Evolutionary conservation across 2,888 invertebrate species (phyloP).

Genomic region (Crioceris asparagi): DNA sequence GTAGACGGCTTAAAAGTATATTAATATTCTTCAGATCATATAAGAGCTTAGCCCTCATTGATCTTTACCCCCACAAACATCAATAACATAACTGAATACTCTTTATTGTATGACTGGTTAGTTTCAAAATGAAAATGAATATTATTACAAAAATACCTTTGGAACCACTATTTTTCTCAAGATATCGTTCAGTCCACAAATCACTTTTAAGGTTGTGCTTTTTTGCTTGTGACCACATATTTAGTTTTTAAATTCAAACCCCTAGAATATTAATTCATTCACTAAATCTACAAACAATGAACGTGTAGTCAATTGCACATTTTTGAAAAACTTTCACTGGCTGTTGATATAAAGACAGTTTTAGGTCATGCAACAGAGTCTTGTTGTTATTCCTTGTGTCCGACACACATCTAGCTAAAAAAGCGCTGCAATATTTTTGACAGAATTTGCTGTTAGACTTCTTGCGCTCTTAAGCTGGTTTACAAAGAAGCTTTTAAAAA

Average conservation of each 20-base stretch:
- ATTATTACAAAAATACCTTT: slow-evolving; percentile 20
- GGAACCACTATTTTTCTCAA: slow-evolving; percentile 23
- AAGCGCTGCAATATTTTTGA: too few relatives aligned
- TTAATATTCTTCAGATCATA: background rate
- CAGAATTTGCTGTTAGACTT: too few relatives aligned
- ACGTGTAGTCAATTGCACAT: slow-evolving; percentile 11
- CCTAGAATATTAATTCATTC: slow-evolving; percentile 13
- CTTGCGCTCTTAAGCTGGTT: too few relatives aligned
- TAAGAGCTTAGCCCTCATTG: too few relatives aligned
- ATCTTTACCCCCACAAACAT: too few relatives aligned
- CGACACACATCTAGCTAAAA: too few relatives aligned
- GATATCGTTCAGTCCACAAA: slow-evolving; percentile 33
- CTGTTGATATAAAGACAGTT: slow-evolving; percentile 9
- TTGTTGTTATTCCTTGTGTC: too few relatives aligned
- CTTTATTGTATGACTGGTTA: too few relatives aligned
- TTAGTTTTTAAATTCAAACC: slow-evolving; percentile 11
- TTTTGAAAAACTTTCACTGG: slow-evolving; percentile 12
- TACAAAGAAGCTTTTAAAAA: too few relatives aligned
- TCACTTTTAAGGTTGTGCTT: slow-evolving; percentile 21
- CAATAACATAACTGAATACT: too few relatives aligned
- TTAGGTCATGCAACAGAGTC: slow-evolving; percentile 1
- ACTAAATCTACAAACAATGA: slow-evolving; percentile 6
- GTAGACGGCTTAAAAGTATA: slow-evolving; percentile 26
- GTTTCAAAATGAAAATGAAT: background rate
- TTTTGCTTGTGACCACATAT: slow-evolving; percentile 18